Evolutionary conservation across 2,113 vertebrate species (phyloP), one percentile per base, ranked within the genome.

Genomic region (Vireo altiloquus): DNA sequence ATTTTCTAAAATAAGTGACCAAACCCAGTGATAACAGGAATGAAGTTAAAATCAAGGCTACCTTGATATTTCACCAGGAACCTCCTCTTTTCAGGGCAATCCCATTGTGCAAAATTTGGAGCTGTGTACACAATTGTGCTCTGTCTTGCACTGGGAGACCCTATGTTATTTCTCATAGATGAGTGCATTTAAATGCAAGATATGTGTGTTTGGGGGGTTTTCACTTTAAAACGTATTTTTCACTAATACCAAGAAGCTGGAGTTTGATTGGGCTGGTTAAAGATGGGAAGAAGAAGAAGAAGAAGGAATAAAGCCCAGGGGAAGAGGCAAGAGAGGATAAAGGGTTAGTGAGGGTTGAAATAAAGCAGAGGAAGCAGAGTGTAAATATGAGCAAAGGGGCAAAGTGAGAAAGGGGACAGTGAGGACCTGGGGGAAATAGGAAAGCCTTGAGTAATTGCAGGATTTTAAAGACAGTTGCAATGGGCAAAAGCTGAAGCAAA

Each of bases 401-500:
- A 78, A 71, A 83, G 79, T 39, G 82, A 86, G 63, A 92, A 69
- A 65, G 57, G 79, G 79, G 63, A 88, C 54, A 23, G 54, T 17
- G 54, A 86, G 50, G 60, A 70, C 60, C 56, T 68, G 76, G 28
- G 84, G 79, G 52, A 90, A 96, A 93, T 23, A n/a, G 27, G 33
- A 94, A 95, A 95, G 35, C 59, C 78, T 94, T 22, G 18, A 86
- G 39, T 85, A 94, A 96, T 66, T 86, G 63, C 44, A 77, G 39
- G 63, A 82, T 87, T 89, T 91, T 82, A 44, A 75, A 94, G 56
- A 54, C 12, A 81, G 60, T 44, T 90, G 49, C 60, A 84, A 11
- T 56, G 76, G 54, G 60, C 44, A 96, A 92, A 92, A 89, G 79
- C 81, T 87, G 86, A 93, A 89, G 57, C 40, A 97, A 89, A 95